These are phyloP conservation scores for Oxyura jamaicensis DNA, from an alignment of 2,113 vertebrate species.

Conservation along the genomic window DNA sequence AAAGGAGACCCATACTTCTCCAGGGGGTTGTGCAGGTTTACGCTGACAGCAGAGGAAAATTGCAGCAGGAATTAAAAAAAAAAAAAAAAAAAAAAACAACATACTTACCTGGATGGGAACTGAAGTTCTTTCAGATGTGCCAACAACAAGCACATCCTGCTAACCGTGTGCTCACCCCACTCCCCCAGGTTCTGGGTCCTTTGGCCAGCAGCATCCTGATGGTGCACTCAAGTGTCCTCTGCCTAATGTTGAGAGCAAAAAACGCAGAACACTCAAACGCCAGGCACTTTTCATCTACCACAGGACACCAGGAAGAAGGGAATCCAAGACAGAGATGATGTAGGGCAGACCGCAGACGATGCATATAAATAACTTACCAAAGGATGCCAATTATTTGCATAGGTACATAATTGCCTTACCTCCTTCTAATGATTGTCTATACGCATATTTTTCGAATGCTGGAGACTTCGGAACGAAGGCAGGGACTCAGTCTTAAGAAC, in stretches of 20 bases:
- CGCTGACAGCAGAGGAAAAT: constrained; percentile 7
- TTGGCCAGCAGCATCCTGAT: constrained; percentile 66
- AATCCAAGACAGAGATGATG: background rate
- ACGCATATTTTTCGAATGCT: background rate
- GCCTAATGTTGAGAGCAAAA: constrained; percentile 72
- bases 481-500: background rate
- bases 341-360: background rate
- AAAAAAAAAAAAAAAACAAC: no score
- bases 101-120: constrained; percentile 30
- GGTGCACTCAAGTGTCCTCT: constrained; percentile 63
- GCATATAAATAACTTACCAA: background rate
- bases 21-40: background rate
- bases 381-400: background rate
- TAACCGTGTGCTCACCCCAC: constrained; percentile 65
- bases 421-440: background rate
- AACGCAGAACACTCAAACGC: constrained; percentile 65
- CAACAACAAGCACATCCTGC: constrained; percentile 53
- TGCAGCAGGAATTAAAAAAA: background rate
- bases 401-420: background rate
- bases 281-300: background rate
- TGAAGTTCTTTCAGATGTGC: constrained; percentile 58
- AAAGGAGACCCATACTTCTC: background rate
- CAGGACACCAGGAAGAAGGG: background rate
- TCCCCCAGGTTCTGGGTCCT: constrained; percentile 57
- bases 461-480: background rate